A percentile compares a stretch with the other conserved stretches of the same genome.
phyloP scores from a whole-genome alignment of 1,140 invertebrate genomes.

The Holcopasites calliopsidis region DNA sequence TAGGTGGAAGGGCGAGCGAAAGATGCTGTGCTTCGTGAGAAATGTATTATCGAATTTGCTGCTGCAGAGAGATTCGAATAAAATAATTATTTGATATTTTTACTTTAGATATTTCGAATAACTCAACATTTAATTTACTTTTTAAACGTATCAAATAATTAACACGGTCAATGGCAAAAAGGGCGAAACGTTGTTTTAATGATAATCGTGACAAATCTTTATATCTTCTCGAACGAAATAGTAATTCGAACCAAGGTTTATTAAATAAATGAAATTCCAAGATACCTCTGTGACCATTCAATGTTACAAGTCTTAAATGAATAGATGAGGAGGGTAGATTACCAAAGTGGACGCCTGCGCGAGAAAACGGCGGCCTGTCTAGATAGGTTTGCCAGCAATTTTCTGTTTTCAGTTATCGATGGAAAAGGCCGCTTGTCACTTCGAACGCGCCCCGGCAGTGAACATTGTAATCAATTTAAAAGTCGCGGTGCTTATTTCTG shows the following conservation, averaged over 20 bases:
- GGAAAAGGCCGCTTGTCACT: slow-evolving; percentile 43
- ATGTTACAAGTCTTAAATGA: background rate
- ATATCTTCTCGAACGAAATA: too few species aligned
- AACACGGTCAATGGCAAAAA: too few species aligned
- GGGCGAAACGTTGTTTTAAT: too few species aligned
- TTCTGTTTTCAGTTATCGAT: slow-evolving; percentile 58
- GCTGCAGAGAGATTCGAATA: slow-evolving; percentile 23
- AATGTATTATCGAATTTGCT: slow-evolving; percentile 23
- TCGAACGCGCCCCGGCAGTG: background rate
- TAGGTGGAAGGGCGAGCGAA: background rate
- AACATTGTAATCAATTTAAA: background rate
- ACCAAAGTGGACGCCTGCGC: slow-evolving; percentile 50
- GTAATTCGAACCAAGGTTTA: background rate
- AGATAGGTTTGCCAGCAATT: slow-evolving; percentile 41
- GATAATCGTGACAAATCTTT: too few species aligned
- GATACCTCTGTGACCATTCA: background rate
- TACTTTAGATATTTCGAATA: too few species aligned
- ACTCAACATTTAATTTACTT: too few species aligned
- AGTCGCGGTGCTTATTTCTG: background rate
- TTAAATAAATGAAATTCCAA: background rate
- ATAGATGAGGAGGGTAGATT: background rate
- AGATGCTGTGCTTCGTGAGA: background rate
- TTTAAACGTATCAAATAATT: too few species aligned
- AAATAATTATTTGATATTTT: slow-evolving; percentile 8
- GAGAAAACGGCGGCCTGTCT: slow-evolving; percentile 39